Evolutionary conservation across 2,797 vertebrate genomes (phyloP).

Genomic region (Helostoma temminkii): DNA sequence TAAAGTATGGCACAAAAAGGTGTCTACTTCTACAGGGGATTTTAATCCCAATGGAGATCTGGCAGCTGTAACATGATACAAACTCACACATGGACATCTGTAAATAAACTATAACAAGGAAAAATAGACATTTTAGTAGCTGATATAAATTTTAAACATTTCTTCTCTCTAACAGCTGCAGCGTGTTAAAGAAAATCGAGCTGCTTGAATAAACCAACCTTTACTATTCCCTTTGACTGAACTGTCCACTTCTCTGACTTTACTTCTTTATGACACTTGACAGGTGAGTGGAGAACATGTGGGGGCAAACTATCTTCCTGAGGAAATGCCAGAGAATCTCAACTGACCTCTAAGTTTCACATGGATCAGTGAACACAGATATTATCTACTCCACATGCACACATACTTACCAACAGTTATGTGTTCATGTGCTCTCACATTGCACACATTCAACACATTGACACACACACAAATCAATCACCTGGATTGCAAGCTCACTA

Average conservation of each 20-base stretch:
- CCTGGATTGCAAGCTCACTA: constrained; percentile 44
- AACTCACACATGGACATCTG: background rate
- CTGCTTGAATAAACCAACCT: background rate
- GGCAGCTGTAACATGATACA: background rate
- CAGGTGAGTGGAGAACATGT: constrained; percentile 49
- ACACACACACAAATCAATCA: constrained; percentile 60
- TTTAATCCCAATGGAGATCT: background rate
- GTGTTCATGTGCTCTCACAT: constrained; percentile 19
- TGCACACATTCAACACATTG: constrained; percentile 12
- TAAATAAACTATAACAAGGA: background rate
- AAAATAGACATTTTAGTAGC: background rate
- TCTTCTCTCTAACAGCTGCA: constrained; percentile 2
- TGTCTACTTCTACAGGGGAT: background rate
- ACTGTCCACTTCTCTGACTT: constrained; percentile 50
- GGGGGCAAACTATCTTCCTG: constrained; percentile 21
- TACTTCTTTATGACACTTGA: constrained; percentile 47
- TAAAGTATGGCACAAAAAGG: background rate
- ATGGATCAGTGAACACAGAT: constrained; percentile 59
- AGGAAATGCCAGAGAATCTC: constrained; percentile 60
- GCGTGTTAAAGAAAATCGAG: background rate
- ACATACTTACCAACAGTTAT: constrained; percentile 13
- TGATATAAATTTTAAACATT: background rate
- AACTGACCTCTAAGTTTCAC: constrained; percentile 59
- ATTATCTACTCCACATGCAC: constrained; percentile 37
- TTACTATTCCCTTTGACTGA: constrained; percentile 16